A percentile compares a stretch with the other conserved stretches of the same genome.
Evolutionary conservation across 2,888 invertebrate species (phyloP).

Genomic region (Ennomos erosarius): DNA sequence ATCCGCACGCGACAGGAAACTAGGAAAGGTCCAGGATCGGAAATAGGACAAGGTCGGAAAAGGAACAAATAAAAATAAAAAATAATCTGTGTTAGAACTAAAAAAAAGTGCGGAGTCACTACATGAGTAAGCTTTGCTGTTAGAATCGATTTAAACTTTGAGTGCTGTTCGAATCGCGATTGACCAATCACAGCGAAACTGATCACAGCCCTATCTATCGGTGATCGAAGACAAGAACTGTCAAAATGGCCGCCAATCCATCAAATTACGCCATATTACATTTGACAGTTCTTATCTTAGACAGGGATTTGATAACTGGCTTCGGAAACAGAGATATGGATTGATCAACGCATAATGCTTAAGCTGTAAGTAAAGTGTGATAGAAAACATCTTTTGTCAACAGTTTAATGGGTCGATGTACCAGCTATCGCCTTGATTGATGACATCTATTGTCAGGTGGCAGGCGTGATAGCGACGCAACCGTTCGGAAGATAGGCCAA

Average conservation of each 20-base stretch:
- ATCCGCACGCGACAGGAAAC: constrained; percentile 53
- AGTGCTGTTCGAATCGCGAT: constrained; percentile 17
- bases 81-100: constrained; percentile 46
- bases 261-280: constrained; percentile 23
- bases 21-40: constrained; percentile 51
- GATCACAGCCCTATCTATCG: constrained; percentile 21
- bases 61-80: constrained; percentile 50
- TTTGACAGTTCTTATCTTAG: constrained; percentile 27
- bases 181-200: constrained; percentile 19
- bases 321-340: constrained; percentile 40
- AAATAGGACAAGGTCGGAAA: constrained; percentile 53
- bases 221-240: constrained; percentile 26
- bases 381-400: constrained; percentile 67
- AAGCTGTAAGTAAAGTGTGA: constrained; percentile 34
- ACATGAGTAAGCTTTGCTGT: constrained; percentile 41
- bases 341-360: constrained; percentile 31
- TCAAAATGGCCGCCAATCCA: constrained; percentile 23
- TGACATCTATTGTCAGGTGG: constrained; percentile 77
- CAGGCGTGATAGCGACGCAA: constrained; percentile 42
- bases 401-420: constrained; percentile 67
- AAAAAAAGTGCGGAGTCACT: constrained; percentile 57
- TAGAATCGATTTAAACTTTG: constrained; percentile 25
- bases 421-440: constrained; percentile 68
- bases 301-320: constrained; percentile 23
- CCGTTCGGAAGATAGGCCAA: constrained; percentile 45